phyloP scores from a whole-genome alignment of 1,140 invertebrate genomes.

The Sitodiplosis mosellana region DNA sequence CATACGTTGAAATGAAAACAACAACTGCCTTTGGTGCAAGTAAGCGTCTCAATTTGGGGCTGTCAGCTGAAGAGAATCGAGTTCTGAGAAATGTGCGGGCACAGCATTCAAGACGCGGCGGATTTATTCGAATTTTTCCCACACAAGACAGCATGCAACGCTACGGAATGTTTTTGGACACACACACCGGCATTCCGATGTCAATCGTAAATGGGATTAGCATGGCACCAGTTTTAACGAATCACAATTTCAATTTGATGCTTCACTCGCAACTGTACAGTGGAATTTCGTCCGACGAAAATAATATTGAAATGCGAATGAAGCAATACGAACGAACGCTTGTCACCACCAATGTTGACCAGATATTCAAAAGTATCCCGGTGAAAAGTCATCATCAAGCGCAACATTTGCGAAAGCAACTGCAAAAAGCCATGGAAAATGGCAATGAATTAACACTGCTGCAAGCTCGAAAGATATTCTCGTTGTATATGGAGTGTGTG shows the following conservation, averaged over 20 bases:
- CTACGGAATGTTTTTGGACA: constrained; percentile 39
- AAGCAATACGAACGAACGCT: constrained; percentile 20
- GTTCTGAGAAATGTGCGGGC: constrained; percentile 57
- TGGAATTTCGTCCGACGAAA: constrained; percentile 11
- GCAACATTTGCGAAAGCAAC: constrained; percentile 14
- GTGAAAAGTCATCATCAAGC: constrained; percentile 19
- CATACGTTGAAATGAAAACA: not conserved
- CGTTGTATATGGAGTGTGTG: constrained; percentile 61
- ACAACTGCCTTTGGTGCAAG: not conserved
- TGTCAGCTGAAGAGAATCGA: constrained; percentile 62
- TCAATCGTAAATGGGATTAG: constrained; percentile 35
- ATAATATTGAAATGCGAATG: constrained; percentile 12
- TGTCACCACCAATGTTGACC: constrained; percentile 12
- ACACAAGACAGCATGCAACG: constrained; percentile 69
- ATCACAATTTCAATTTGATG: constrained; percentile 65
- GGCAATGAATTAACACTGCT: constrained; percentile 24
- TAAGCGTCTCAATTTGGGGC: constrained; percentile 25
- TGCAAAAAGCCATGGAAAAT: constrained; percentile 17
- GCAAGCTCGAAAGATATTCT: constrained; percentile 65
- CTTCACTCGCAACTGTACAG: constrained; percentile 31
- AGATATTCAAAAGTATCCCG: constrained; percentile 13
- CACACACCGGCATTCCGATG: constrained; percentile 47
- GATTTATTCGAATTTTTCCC: constrained; percentile 85
- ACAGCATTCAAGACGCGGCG: constrained; percentile 68
- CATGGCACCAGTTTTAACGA: constrained; percentile 32